These are phyloP conservation scores for Bufo bufo DNA, from an alignment of 2,113 vertebrate species.

Conservation along the genomic window DNA sequence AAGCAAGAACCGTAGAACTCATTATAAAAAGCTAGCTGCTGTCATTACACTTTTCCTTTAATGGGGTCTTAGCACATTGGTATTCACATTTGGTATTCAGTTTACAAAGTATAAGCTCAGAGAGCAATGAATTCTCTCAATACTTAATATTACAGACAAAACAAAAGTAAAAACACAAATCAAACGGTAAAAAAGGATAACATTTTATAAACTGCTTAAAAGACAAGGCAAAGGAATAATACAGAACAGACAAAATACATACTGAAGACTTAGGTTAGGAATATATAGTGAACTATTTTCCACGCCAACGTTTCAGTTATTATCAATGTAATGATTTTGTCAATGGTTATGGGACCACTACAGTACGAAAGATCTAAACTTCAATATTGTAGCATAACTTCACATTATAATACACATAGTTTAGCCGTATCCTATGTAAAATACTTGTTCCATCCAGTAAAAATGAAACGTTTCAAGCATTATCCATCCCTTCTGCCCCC, in stretches of 20 bases:
- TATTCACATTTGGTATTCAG: neutral
- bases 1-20: neutral
- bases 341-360: neutral
- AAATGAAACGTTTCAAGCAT: neutral
- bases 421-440: neutral
- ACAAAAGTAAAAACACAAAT: neutral
- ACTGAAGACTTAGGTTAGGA: neutral
- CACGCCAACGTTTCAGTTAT: neutral
- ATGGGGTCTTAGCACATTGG: neutral
- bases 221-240: neutral
- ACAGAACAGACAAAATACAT: neutral
- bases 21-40: neutral
- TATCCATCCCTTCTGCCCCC: neutral
- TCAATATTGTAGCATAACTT: neutral
- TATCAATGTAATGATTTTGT: neutral
- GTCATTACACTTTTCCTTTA: neutral
- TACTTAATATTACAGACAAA: neutral
- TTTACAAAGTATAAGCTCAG: neutral
- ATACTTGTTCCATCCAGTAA: neutral
- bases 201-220: neutral
- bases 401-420: constrained; percentile 2
- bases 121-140: neutral
- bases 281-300: neutral
- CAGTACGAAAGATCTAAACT: neutral
- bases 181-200: neutral